phyloP scores from a whole-genome alignment of 2,888 invertebrate genomes.

The Ephialtes manifestator region DNA sequence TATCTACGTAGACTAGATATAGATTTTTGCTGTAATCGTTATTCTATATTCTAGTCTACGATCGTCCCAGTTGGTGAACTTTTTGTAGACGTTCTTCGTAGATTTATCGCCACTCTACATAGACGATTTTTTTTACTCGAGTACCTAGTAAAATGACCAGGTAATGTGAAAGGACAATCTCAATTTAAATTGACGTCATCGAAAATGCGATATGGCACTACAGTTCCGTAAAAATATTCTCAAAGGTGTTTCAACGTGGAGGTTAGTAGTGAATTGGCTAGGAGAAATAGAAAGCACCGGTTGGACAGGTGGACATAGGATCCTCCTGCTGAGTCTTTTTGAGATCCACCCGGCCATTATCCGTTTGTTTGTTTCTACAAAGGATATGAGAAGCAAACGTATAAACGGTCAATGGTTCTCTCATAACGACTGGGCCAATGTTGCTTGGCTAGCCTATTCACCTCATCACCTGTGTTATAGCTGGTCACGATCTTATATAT shows the following conservation, averaged over 20 bases:
- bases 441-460: neutral
- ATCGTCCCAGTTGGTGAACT: no score
- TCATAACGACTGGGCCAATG: conserved; percentile 52
- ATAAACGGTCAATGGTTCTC: conserved; percentile 53
- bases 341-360: conserved; percentile 63
- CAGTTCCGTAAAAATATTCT: neutral
- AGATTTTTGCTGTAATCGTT: no score
- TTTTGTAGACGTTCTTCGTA: no score
- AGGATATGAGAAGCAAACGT: conserved; percentile 46
- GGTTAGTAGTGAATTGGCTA: conserved; percentile 1
- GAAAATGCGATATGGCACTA: no score
- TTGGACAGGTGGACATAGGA: conserved; percentile 43
- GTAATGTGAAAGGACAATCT: no score
- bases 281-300: conserved; percentile 37
- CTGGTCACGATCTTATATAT: conserved; percentile 9
- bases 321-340: neutral
- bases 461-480: conserved; percentile 42
- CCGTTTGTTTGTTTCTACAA: conserved; percentile 67
- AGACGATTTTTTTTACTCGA: no score
- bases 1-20: no score
- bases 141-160: no score
- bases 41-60: no score
- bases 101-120: no score
- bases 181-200: no score
- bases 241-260: neutral